Percentiles rank a stretch among this genome's conserved stretches.
These are phyloP conservation scores for Ramphastos sulfuratus DNA, from an alignment of 2,113 vertebrate species.

Conservation along the genomic window DNA sequence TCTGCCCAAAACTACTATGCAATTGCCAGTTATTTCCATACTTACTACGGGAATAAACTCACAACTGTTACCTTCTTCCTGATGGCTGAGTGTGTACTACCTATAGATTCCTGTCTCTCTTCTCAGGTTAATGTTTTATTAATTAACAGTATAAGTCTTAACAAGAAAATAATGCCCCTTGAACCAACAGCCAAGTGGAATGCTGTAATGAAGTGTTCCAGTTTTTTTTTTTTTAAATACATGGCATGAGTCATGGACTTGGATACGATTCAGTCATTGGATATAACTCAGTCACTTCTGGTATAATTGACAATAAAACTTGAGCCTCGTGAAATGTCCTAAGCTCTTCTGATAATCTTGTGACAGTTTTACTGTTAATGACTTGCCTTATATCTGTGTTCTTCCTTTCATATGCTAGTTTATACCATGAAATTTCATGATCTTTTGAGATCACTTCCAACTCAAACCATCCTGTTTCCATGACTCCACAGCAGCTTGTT, in stretches of 20 bases:
- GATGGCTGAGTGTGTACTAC: background rate
- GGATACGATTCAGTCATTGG: background rate
- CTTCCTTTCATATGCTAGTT: background rate
- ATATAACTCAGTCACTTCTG: background rate
- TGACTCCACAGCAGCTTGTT: background rate
- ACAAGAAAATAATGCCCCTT: background rate
- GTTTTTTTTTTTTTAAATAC: background rate
- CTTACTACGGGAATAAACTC: background rate
- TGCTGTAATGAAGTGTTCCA: background rate
- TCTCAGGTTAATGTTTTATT: slow-evolving; percentile 18
- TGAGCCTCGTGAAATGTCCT: background rate
- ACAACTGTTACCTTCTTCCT: background rate
- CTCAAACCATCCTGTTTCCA: background rate
- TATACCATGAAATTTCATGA: background rate
- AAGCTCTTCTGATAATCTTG: background rate
- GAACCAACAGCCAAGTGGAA: background rate
- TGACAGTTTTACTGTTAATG: background rate
- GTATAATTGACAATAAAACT: background rate
- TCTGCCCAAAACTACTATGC: background rate
- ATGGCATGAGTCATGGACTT: background rate
- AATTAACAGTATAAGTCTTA: background rate
- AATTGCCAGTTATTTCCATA: background rate
- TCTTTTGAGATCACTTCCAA: background rate
- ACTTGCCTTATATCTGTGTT: background rate
- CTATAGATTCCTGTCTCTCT: background rate